Evolutionary conservation across 2,797 vertebrate genomes (phyloP).

Genomic region (Hafferia zeledoni): DNA sequence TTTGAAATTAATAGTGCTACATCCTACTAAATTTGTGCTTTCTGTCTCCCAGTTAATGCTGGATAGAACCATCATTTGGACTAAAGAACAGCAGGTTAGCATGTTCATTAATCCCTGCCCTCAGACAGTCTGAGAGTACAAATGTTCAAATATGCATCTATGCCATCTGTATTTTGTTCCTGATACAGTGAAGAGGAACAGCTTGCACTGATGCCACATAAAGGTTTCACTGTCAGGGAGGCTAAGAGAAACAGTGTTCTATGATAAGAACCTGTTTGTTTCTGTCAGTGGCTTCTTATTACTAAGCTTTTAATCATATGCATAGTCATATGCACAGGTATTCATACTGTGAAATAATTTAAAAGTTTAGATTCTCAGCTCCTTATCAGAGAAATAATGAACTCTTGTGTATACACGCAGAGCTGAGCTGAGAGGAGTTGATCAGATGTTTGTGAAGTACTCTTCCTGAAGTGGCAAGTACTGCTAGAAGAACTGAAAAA

Average conservation of each 20-base stretch:
- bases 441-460: not conserved
- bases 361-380: not conserved
- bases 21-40: not conserved
- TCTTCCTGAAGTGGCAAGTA: not conserved
- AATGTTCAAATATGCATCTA: not conserved
- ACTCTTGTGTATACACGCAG: not conserved
- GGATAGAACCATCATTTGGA: not conserved
- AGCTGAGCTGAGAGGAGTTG: not conserved
- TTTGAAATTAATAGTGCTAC: not conserved
- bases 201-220: not conserved
- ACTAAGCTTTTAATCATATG: not conserved
- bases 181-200: not conserved
- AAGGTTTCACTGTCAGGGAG: not conserved
- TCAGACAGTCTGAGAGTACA: not conserved
- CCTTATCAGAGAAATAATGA: not conserved
- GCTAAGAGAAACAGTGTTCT: not conserved
- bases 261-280: not conserved
- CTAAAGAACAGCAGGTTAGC: not conserved
- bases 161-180: not conserved
- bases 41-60: not conserved
- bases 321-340: not conserved
- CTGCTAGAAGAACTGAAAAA: not conserved
- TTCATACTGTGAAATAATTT: not conserved
- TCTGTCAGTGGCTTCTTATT: not conserved
- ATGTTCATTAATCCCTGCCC: not conserved